These are phyloP conservation scores for Carapus acus DNA, from an alignment of 2,797 vertebrate genomes.

Conservation along the genomic window DNA sequence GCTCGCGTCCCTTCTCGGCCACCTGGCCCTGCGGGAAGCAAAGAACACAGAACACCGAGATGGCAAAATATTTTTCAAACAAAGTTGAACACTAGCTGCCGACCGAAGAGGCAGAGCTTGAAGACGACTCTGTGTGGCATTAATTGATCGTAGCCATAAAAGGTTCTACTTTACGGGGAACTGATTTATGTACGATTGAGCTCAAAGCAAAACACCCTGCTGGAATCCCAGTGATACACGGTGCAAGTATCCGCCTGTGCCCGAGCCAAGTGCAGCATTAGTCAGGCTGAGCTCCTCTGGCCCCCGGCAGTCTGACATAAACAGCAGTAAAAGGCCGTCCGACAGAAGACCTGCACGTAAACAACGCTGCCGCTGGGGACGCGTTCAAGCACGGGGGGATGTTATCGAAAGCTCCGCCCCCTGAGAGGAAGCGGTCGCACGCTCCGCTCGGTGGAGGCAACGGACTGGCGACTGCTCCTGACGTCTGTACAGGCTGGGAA, in stretches of 20 bases:
- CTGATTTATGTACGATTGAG: slow-evolving; percentile 53
- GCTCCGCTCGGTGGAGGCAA: slow-evolving; percentile 33
- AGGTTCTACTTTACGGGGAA: slow-evolving; percentile 35
- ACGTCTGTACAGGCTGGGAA: slow-evolving; percentile 1
- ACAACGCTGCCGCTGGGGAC: slow-evolving; percentile 64
- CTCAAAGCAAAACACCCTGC: slow-evolving; percentile 62
- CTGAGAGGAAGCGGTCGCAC: slow-evolving; percentile 60
- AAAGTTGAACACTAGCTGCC: slow-evolving; percentile 17
- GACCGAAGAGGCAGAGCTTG: slow-evolving; percentile 25
- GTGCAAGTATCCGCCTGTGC: slow-evolving; percentile 61
- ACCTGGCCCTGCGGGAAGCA: slow-evolving; percentile 79
- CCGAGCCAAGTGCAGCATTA: slow-evolving; percentile 71
- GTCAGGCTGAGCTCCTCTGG: slow-evolving; percentile 53
- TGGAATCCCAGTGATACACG: slow-evolving; percentile 61
- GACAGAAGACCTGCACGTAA: slow-evolving; percentile 64
- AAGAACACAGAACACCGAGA: slow-evolving; percentile 19
- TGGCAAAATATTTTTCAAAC: slow-evolving; percentile 9
- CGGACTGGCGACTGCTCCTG: slow-evolving; percentile 17
- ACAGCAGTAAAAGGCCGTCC: slow-evolving; percentile 73
- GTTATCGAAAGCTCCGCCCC: slow-evolving; percentile 56
- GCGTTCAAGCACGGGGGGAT: slow-evolving; percentile 53
- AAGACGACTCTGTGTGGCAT: slow-evolving; percentile 17
- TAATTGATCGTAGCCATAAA: slow-evolving; percentile 54
- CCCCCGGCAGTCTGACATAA: slow-evolving; percentile 69
- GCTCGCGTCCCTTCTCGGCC: slow-evolving; percentile 85